Evolutionary conservation across 1,140 invertebrate species (phyloP), one percentile per base, ranked within the genome.

Genomic region (Drosophila azteca): DNA sequence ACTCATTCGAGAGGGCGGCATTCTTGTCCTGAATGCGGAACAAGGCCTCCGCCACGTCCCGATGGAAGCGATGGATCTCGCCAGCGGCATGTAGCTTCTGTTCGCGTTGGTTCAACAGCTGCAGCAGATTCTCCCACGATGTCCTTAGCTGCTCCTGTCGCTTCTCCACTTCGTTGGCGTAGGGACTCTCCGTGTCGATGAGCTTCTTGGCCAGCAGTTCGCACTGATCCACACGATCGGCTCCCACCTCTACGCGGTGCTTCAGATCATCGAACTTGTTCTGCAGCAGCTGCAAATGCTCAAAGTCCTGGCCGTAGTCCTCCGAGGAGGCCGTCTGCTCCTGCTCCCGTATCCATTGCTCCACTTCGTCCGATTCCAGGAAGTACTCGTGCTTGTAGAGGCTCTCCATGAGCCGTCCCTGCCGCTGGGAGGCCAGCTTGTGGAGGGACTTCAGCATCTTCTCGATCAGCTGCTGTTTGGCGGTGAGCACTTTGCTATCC

Each of bases 241-340:
- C 95, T 1, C 97, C 98, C 35, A 96, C 95, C 85, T 98, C 97
- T 15, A 99, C 96, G 55, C 95, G 94, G 80, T 98, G 96, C 77
- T 98, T 98, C 54, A 99, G 96, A 90, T 99, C 98, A 77, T 99
- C 97, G 92, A 99, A 99, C 93, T 99, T 99, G 24, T 95, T 95
- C 87, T 97, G 95, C 17, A 99, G 91, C 89, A 97, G 95, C 92
- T 98, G 92, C 26, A 99, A 92, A 93, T 99, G 98, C 91, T 99
- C 98, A 91, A 98, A 99, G 93, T 99, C 98, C 91, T 97, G 96
- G 6, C 98, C 98, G 92, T 98, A 99, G 91, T 99, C 98, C 90
- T 99, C 98, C 39, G 96, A 97, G 3, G 95, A 95, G 6, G 98
- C 98, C 0, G 95, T 95, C 74, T 96, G 95, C 92, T 97, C 95